Base-by-base conservation (phyloP, 2,797 vertebrate species). In the Amphiprion clarkii region DNA sequence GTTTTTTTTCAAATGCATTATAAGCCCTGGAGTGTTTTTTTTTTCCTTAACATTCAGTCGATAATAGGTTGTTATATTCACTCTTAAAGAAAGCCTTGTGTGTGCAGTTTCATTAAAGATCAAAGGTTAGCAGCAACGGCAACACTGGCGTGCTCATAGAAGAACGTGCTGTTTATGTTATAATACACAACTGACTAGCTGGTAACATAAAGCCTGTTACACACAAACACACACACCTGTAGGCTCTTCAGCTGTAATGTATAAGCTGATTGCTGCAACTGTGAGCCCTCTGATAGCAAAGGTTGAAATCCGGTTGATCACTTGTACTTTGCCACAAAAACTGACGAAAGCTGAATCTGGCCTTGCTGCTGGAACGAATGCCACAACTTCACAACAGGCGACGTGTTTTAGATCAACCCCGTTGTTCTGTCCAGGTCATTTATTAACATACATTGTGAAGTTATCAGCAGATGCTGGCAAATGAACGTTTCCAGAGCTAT, bases 91-190 rank as follows among this genome's bases (percentile, higher is more conserved):
- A 62, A 6, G 39, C 12, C 25, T 58, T 65, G 25, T 25, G 23
- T 39, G 7, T 33, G 7, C 0, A 3, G 14, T 27, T 27, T 56
- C 40, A 57, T 53, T 19, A 74, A 27, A 61, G 80, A 55, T 60
- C 79, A 76, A 87, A 83, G 78, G 66, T 86, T 56, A 48, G 11
- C 36, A 33, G 42, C 11, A 66, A 33, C 51, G 74, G n/a, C 67
- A 39, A 74, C 65, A 87, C 3, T 14, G 7, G 4, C 55, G 29
- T 33, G 17, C 27, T 29, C 29, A 11, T 27, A 58, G 1, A 84
- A 55, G 8, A 76, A 31, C 31, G 36, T 31, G 13, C 39, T 71
- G 1, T 53, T 59, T n/a, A 12, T 27, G 21, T 76, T 29, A 48
- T 23, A 19, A 81, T 85, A 59, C 67, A 48, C 72, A 79, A 75